A percentile compares a stretch with the other conserved stretches of the same genome.
phyloP scores from a whole-genome alignment of 2,113 vertebrate genomes.

The Brachyhypopomus gauderio region DNA sequence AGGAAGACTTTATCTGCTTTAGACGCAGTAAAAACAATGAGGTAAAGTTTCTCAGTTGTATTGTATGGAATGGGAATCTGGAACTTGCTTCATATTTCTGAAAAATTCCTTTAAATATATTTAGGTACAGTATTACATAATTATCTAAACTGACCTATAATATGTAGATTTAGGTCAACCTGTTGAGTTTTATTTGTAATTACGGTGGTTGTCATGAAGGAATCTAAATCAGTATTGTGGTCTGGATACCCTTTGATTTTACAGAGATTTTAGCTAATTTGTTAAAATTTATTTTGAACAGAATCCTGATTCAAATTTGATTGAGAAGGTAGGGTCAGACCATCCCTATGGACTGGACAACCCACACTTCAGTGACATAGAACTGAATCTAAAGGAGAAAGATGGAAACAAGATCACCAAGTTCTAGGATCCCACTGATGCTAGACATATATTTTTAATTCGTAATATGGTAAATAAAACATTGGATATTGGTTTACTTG shows the following conservation, averaged over 20 bases:
- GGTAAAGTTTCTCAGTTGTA: constrained; percentile 59
- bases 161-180: not conserved
- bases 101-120: no score
- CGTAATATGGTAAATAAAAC: constrained; percentile 26
- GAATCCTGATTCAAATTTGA: constrained; percentile 48
- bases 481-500: not conserved
- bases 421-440: constrained; percentile 53
- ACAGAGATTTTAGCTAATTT: not conserved
- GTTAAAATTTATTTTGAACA: constrained; percentile 40
- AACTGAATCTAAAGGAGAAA: constrained; percentile 50
- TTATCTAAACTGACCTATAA: no score
- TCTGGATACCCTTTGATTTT: not conserved
- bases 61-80: not conserved
- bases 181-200: not conserved
- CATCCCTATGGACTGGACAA: constrained; percentile 56
- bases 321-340: constrained; percentile 57
- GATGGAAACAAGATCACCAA: constrained; percentile 60
- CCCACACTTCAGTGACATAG: constrained; percentile 52
- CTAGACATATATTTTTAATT: not conserved
- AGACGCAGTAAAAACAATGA: constrained; percentile 51
- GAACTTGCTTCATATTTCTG: no score
- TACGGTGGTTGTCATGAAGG: not conserved
- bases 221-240: not conserved
- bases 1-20: constrained; percentile 70
- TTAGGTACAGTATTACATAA: no score